A percentile compares a stretch with the other conserved stretches of the same genome.
These are phyloP conservation scores for Entomyzon cyanotis DNA, from an alignment of 2,113 vertebrate species.

Conservation along the genomic window DNA sequence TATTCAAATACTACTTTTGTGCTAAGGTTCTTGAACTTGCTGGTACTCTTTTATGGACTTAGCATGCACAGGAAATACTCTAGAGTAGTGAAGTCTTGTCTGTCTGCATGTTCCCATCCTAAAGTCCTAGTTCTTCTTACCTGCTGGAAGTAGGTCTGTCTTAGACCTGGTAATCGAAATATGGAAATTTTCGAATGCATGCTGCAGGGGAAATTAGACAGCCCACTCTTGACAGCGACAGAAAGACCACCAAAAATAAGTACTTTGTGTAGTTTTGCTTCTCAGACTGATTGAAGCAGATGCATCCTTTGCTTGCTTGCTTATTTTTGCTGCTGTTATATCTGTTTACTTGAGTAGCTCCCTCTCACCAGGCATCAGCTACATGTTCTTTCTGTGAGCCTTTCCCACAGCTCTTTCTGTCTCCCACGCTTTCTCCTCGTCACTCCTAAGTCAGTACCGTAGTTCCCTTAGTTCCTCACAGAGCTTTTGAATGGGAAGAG, in stretches of 20 bases:
- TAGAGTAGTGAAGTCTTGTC: not conserved
- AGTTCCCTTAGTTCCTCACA: not conserved
- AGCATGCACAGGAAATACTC: not conserved
- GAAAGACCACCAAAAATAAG: not conserved
- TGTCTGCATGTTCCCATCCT: not conserved
- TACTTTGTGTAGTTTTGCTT: not conserved
- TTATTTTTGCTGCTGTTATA: slow-evolving; percentile 25
- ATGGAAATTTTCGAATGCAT: not conserved
- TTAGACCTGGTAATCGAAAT: not conserved
- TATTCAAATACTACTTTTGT: not conserved
- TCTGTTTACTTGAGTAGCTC: slow-evolving; percentile 6
- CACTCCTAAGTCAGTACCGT: not conserved
- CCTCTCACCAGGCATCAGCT: slow-evolving; percentile 23
- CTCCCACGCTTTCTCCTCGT: slow-evolving; percentile 45
- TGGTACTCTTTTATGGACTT: not conserved
- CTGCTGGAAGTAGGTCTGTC: not conserved
- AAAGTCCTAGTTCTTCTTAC: not conserved
- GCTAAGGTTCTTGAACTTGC: not conserved
- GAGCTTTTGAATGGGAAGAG: slow-evolving; percentile 41
- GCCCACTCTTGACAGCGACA: not conserved
- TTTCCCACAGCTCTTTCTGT: slow-evolving; percentile 34
- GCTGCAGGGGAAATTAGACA: not conserved
- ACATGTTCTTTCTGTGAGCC: not conserved
- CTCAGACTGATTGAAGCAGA: not conserved
- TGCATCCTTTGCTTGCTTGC: not conserved